phyloP scores from a whole-genome alignment of 2,113 vertebrate species.

The Naja naja region DNA sequence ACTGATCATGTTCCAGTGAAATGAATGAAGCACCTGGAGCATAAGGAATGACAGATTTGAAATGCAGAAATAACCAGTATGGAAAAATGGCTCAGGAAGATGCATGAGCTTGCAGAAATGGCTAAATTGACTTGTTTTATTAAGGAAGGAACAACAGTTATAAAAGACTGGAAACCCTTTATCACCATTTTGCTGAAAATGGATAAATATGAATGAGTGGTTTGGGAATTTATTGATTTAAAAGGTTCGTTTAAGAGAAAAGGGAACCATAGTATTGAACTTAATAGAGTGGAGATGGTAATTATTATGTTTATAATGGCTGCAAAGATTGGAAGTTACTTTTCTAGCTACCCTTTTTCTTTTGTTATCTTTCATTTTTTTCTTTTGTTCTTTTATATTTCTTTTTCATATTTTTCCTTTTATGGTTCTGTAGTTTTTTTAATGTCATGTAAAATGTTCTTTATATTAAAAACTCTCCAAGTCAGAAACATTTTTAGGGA shows the following conservation, averaged over 20 bases:
- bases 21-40: background rate
- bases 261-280: background rate
- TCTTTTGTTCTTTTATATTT: background rate
- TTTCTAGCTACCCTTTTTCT: background rate
- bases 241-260: background rate
- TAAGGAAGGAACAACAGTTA: background rate
- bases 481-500: background rate
- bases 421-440: background rate
- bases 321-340: background rate
- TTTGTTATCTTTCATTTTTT: background rate
- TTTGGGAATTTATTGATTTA: background rate
- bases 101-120: background rate
- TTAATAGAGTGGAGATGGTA: background rate
- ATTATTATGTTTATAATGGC: background rate
- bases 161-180: background rate
- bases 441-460: background rate
- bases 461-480: background rate
- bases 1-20: background rate
- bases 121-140: background rate
- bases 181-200: background rate
- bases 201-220: background rate
- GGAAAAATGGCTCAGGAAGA: background rate
- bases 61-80: background rate
- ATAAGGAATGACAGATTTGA: background rate
- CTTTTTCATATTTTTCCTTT: background rate